Evolutionary conservation across 2,888 invertebrate species (phyloP), one percentile per base, ranked within the genome.

Genomic region (Sinelater perroti): DNA sequence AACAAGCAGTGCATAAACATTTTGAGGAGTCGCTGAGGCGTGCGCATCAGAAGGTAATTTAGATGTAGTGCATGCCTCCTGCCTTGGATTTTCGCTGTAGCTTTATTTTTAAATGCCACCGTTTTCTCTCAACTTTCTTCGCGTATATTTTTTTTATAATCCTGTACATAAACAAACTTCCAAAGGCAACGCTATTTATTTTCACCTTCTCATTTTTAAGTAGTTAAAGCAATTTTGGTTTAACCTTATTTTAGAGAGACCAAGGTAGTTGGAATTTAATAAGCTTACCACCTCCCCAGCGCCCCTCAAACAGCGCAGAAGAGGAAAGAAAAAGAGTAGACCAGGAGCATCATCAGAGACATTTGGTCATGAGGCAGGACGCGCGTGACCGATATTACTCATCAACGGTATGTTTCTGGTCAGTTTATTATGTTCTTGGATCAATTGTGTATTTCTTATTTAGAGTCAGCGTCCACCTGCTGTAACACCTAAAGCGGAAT

Each of bases 21-120:
- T 95, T 95, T 79, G 91, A 91, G 74, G 93, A 93, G 81, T 93
- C 93, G 63, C 83, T 94, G 60, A 83, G 89, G 75, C 82, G 88
- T 62, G 89, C 88, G 35, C 86, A 88, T 73, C 88, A 90, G 80
- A 89, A 90, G 87, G 90, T 90, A 76, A 38, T 21, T 45, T 20
- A n/a, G n/a, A n/a, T n/a, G n/a, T n/a, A n/a, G n/a, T 35, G 36
- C 30, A 16, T 35, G 7, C 17, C 5, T 16, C 7, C 13, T 30
- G 3, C 1, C n/a, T 30, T 4, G 11, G 13, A 10, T 4, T 30
- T 26, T 4, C 10, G 26, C 26, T 10, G n/a, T n/a, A n/a, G n/a
- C n/a, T n/a, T n/a, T n/a, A n/a, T n/a, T n/a, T n/a, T n/a, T 28
- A 51, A 1, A 35, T 51, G 11, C 2, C 16, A 8, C 7, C 7